Conservation (phyloP, 2,113 vertebrate genomes). For the Ciconia stormi region DNA sequence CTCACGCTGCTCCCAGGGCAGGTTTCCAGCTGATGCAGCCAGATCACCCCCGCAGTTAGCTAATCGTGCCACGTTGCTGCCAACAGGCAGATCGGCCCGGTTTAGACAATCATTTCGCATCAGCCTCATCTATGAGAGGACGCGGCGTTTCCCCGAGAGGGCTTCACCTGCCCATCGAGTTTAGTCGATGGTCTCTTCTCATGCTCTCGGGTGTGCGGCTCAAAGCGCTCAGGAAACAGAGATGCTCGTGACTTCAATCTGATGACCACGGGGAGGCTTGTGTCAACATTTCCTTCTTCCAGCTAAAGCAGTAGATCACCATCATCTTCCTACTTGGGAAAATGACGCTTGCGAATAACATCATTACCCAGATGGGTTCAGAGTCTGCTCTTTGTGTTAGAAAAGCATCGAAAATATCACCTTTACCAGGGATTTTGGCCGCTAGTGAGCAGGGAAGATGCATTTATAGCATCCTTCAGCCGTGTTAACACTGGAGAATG, state of each 20-base stretch:
- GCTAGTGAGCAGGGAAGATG: not conserved
- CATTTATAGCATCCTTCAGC: not conserved
- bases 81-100: not conserved
- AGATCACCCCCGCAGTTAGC: fast-evolving
- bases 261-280: not conserved
- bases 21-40: not conserved
- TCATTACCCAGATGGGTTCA: fast-evolving
- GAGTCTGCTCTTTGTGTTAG: not conserved
- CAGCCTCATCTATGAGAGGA: not conserved
- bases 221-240: not conserved
- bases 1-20: not conserved
- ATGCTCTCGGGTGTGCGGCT: fast-evolving
- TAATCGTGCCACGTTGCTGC: fast-evolving
- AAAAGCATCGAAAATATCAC: not conserved
- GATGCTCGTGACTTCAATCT: fast-evolving
- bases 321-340: not conserved
- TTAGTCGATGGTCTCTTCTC: not conserved
- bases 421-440: not conserved
- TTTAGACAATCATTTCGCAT: no score
- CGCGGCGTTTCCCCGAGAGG: fast-evolving
- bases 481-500: not conserved
- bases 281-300: not conserved
- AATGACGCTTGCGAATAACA: not conserved
- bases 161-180: not conserved
- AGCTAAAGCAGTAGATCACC: not conserved